Base-by-base conservation (phyloP, 2,797 vertebrate species). In the Cryptoprocta ferox region DNA sequence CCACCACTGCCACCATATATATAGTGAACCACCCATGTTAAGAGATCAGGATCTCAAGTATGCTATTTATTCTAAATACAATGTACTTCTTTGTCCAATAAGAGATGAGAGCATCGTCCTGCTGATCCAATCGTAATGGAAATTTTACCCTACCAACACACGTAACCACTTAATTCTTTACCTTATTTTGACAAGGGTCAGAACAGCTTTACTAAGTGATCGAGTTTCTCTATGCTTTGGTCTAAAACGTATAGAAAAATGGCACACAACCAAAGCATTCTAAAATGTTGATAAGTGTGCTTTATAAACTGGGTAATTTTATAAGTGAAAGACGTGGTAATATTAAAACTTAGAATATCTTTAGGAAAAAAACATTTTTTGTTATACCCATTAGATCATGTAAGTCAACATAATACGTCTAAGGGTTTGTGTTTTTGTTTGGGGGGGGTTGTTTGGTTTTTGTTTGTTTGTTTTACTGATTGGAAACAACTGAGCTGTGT, bases 81-180 rank as follows among this genome's bases (percentile, higher is more conserved):
- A 83, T 95, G 92, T 24, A 61, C 37, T 95, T 92, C 89, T 97
- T 95, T 96, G 89, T 96, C 84, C 90, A 93, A 32, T 97, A 81
- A 96, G 45, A 97, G 86, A 96, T 89, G 37, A 94, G 80, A 89
- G 42, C 39, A 95, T 85, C 81, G 83, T 96, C 80, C 30, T 95
- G 42, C 65, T 73, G n/a, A 86, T 86, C 92, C 73, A 39, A 89
- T 24, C 45, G 85, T 95, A 94, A 71, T 68, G n/a, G 66, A 48
- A 96, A 94, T 88, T 95, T 88, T 79, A 96, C 75, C 73, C 78
- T 76, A 56, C 90, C 65, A 82, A 78, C 96, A 98, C 78, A 94
- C 97, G 96, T 92, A 95, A 97, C 90, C 97, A 98, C 92, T 97
- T 98, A 98, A 95, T 97, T 95, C 81, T 91, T 95, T 93, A 93